phyloP scores from a whole-genome alignment of 2,113 vertebrate genomes.

The Suncus etruscus region DNA sequence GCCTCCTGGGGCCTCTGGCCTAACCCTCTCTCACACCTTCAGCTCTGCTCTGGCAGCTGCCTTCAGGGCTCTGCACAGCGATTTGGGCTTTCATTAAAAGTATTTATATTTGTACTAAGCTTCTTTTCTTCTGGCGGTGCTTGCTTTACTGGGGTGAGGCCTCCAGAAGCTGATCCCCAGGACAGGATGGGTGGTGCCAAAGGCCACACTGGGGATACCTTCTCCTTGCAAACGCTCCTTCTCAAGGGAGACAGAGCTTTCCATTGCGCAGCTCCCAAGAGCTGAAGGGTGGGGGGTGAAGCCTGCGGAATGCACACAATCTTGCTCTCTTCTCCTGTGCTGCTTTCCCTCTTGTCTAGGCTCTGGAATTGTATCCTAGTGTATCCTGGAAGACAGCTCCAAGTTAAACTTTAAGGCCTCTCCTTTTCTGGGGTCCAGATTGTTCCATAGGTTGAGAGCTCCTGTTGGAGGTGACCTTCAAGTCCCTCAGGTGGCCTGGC shows the following conservation, averaged over 20 bases:
- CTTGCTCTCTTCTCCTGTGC: background rate
- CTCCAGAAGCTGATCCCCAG: constrained; percentile 44
- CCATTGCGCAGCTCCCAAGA: constrained; percentile 57
- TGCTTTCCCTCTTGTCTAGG: background rate
- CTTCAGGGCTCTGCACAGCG: background rate
- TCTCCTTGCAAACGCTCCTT: constrained; percentile 60
- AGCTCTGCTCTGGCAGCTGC: background rate
- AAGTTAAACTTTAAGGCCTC: background rate
- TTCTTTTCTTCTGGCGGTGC: constrained; percentile 57
- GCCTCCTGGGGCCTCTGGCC: constrained; percentile 74
- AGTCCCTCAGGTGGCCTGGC: background rate
- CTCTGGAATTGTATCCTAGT: background rate
- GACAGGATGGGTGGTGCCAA: background rate
- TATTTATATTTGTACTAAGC: constrained; percentile 89
- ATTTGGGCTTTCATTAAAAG: constrained; percentile 82
- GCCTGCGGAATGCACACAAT: background rate
- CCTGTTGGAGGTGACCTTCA: constrained; percentile 12
- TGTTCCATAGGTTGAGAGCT: background rate
- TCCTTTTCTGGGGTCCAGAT: background rate
- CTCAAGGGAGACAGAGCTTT: constrained; percentile 60
- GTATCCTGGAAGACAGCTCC: constrained; percentile 35
- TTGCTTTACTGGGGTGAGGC: background rate
- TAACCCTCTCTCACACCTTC: constrained; percentile 69
- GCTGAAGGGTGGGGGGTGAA: background rate
- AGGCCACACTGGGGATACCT: constrained; percentile 43